phyloP scores from a whole-genome alignment of 2,113 vertebrate genomes.

The Spheniscus mendiculus region DNA sequence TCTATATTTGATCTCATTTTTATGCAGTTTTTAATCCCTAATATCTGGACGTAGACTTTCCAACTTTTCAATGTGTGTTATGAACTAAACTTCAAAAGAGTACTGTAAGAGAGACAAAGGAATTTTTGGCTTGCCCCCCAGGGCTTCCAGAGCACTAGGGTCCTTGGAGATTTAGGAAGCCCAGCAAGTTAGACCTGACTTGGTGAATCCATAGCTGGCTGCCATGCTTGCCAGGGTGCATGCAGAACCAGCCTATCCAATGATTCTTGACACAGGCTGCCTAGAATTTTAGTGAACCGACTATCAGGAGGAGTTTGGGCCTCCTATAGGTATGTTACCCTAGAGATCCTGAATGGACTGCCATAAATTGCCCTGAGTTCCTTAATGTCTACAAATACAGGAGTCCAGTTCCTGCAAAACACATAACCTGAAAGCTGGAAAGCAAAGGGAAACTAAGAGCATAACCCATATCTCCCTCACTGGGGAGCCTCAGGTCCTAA shows the following conservation, averaged over 20 bases:
- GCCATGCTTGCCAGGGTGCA: not conserved
- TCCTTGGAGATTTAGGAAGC: not conserved
- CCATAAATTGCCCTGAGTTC: not conserved
- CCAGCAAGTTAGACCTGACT: not conserved
- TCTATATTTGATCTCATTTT: not conserved
- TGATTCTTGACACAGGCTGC: not conserved
- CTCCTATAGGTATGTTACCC: not conserved
- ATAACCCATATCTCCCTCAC: not conserved
- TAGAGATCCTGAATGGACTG: not conserved
- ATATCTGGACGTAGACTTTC: not conserved
- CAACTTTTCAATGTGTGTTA: not conserved
- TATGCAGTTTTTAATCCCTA: not conserved
- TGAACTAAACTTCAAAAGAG: not conserved
- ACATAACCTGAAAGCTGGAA: not conserved
- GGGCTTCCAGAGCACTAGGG: not conserved
- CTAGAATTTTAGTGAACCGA: not conserved
- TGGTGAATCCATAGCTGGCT: not conserved
- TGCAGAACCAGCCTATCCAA: not conserved
- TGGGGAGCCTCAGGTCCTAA: not conserved
- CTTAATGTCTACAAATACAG: not conserved
- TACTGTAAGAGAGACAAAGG: not conserved
- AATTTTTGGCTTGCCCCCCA: not conserved
- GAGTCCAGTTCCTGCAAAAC: not conserved
- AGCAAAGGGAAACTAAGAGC: not conserved
- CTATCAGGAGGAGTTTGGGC: not conserved